Evolutionary conservation across 64 coral and sea anemone genomes (phyloP).

Genomic region (Actinia tenebrosa): DNA sequence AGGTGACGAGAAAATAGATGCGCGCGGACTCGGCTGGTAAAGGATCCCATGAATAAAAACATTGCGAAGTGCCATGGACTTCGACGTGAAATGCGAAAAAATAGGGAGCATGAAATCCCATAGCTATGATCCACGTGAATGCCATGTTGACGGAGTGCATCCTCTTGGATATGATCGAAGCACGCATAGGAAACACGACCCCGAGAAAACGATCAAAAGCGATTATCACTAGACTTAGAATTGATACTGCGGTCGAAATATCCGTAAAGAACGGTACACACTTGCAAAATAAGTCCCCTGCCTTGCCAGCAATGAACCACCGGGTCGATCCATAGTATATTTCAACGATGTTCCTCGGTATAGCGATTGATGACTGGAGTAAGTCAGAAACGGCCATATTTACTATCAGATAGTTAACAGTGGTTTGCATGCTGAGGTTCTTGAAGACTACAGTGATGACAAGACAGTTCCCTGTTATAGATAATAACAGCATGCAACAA

Average conservation of each 20-base stretch:
- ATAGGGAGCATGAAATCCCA: conserved; percentile 18
- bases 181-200: conserved; percentile 49
- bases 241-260: conserved; percentile 33
- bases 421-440: conserved; percentile 29
- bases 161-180: conserved; percentile 6
- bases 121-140: conserved; percentile 27
- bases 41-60: conserved; percentile 17
- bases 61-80: neutral
- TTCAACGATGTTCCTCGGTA: neutral
- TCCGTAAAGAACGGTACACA: conserved; percentile 13
- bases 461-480: conserved; percentile 23
- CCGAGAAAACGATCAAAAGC: conserved; percentile 40
- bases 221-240: conserved; percentile 31
- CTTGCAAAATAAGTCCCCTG: conserved; percentile 40
- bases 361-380: conserved; percentile 13
- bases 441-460: conserved; percentile 22
- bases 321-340: neutral
- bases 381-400: conserved; percentile 53
- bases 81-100: conserved; percentile 7
- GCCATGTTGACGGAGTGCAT: conserved; percentile 17
- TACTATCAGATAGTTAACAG: conserved; percentile 35
- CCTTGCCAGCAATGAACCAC: conserved; percentile 21
- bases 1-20: neutral
- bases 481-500: neutral
- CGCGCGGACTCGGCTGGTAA: neutral